These are phyloP conservation scores for Drosophila quinaria DNA, from an alignment of 2,888 invertebrate species.

Conservation along the genomic window DNA sequence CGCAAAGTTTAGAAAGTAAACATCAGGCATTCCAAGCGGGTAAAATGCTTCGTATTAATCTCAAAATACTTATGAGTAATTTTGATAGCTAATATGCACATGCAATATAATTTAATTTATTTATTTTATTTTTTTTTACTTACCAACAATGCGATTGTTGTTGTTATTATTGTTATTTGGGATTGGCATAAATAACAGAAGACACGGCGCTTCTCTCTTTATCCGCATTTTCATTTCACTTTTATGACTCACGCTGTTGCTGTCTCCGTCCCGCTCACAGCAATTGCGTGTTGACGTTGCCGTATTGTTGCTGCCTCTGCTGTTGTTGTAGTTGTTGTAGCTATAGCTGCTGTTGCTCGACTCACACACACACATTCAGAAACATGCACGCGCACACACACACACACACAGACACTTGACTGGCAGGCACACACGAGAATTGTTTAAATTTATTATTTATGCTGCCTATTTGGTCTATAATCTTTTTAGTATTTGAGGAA, in stretches of 20 bases:
- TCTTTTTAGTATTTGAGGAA: constrained; percentile 50
- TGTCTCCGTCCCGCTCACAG: constrained; percentile 81
- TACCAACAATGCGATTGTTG: constrained; percentile 72
- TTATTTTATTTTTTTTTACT: constrained; percentile 45
- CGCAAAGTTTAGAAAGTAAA: constrained; percentile 66
- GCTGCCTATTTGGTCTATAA: constrained; percentile 56
- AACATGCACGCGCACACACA: constrained; percentile 36
- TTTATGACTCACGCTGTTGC: constrained; percentile 86
- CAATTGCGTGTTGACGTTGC: constrained; percentile 74
- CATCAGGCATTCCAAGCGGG: constrained; percentile 72
- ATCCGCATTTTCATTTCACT: constrained; percentile 88
- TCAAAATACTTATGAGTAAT: constrained; percentile 55
- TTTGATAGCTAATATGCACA: constrained; percentile 28
- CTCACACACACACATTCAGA: constrained; percentile 63
- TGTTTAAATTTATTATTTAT: constrained; percentile 60
- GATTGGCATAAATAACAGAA: constrained; percentile 88
- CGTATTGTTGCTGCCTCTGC: constrained; percentile 67
- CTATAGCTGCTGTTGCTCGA: constrained; percentile 61
- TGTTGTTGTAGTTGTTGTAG: constrained; percentile 47
- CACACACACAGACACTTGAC: constrained; percentile 55
- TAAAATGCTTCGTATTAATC: constrained; percentile 55
- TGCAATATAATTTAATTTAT: constrained; percentile 24
- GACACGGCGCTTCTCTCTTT: constrained; percentile 89
- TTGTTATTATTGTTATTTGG: constrained; percentile 63
- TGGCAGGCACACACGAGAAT: constrained; percentile 39